phyloP scores from a whole-genome alignment of 1,140 invertebrate species.

The Branchinecta lynchi region DNA sequence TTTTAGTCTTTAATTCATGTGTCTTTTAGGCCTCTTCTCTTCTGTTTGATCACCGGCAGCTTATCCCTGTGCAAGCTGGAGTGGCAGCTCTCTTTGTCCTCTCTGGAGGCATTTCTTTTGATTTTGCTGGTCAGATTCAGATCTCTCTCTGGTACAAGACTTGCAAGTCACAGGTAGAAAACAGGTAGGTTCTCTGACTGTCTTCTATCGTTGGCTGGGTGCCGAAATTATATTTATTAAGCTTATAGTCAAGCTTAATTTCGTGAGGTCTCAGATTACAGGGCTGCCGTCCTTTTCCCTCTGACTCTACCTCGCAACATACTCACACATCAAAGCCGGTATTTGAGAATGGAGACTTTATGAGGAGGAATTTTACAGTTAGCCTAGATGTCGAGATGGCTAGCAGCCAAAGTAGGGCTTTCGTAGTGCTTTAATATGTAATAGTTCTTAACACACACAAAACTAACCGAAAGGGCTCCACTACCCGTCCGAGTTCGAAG shows the following conservation, averaged over 20 bases:
- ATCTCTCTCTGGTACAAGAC: constrained; percentile 75
- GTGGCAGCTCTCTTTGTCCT: constrained; percentile 51
- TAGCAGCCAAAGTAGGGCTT: too few relatives aligned
- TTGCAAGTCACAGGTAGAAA: constrained; percentile 61
- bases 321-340: too few relatives aligned
- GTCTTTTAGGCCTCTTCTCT: constrained; percentile 45
- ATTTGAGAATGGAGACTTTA: too few relatives aligned
- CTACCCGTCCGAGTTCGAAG: too few relatives aligned
- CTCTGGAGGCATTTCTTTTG: constrained; percentile 56
- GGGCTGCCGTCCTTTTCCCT: too few relatives aligned
- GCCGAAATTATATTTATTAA: neutral
- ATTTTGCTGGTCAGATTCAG: constrained; percentile 64
- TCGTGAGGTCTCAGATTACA: neutral
- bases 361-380: too few relatives aligned
- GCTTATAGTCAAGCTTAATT: constrained; percentile 26
- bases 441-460: too few relatives aligned
- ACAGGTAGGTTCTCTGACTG: constrained; percentile 38
- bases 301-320: too few relatives aligned
- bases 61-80: constrained; percentile 53
- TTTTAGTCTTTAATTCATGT: neutral
- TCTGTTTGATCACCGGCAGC: constrained; percentile 54
- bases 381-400: too few relatives aligned
- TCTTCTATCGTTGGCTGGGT: constrained; percentile 11
- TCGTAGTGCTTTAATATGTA: too few relatives aligned
- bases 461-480: too few relatives aligned